phyloP scores from a whole-genome alignment of 2,113 vertebrate genomes.

The Protomyctophum bolini region DNA sequence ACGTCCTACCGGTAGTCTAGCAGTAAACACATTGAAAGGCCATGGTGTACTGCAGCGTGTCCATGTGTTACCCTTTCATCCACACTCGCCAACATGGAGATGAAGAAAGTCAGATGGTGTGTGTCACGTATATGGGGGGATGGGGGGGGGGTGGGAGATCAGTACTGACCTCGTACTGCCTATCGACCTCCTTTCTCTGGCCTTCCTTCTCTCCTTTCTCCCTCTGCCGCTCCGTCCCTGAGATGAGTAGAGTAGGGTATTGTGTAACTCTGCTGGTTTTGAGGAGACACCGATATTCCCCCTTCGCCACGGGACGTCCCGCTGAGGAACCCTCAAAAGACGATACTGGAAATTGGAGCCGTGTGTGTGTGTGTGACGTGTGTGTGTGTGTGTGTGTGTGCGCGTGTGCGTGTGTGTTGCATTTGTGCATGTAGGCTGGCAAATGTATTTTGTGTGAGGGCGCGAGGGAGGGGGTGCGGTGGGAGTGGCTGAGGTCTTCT shows the following conservation, averaged over 20 bases:
- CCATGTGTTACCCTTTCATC: too few relatives aligned
- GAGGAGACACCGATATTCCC: conserved; percentile 12
- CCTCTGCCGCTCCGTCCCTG: not conserved
- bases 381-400: not conserved
- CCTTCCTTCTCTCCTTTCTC: not conserved
- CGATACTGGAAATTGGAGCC: not conserved
- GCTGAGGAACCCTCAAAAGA: not conserved
- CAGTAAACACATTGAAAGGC: too few relatives aligned
- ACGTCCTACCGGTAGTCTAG: too few relatives aligned
- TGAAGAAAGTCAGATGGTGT: not conserved
- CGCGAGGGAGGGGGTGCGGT: not conserved
- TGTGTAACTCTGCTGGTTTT: not conserved
- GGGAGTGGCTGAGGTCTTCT: not conserved
- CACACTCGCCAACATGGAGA: not conserved
- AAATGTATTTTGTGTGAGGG: not conserved
- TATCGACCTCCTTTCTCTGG: not conserved
- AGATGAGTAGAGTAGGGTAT: not conserved
- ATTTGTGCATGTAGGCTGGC: not conserved
- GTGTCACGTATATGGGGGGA: too few relatives aligned
- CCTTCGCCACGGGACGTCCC: not conserved
- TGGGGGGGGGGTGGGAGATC: not conserved
- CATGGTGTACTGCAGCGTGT: too few relatives aligned
- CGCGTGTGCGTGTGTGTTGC: not conserved
- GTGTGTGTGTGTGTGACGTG: not conserved
- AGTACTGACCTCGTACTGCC: not conserved